phyloP scores from a whole-genome alignment of 2,113 vertebrate species.

The Pampusana beccarii region DNA sequence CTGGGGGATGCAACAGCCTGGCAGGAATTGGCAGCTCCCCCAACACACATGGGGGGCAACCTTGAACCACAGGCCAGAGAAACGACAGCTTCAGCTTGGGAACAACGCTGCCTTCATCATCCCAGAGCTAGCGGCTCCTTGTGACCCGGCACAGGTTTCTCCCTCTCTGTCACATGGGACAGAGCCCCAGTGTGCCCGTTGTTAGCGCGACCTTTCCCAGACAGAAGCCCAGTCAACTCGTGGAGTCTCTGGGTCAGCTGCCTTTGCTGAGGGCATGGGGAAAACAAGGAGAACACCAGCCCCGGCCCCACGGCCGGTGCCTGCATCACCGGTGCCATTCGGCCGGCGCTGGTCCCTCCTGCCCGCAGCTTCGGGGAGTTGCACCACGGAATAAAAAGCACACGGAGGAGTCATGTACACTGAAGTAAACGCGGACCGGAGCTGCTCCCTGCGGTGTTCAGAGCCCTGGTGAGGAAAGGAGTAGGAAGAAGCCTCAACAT shows the following conservation, averaged over 20 bases:
- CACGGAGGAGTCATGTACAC: accelerated
- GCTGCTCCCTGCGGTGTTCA: neutral
- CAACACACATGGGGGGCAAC: neutral
- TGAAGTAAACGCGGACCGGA: accelerated
- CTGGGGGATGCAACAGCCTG: neutral
- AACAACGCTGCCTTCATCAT: neutral
- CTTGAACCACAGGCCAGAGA: neutral
- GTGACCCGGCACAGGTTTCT: neutral
- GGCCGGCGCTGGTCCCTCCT: neutral
- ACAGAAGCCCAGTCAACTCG: slow-evolving; percentile 21
- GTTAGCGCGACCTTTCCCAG: slow-evolving; percentile 1
- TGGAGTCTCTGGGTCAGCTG: neutral
- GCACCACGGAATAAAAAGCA: neutral
- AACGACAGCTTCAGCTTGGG: neutral
- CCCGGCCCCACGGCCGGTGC: neutral
- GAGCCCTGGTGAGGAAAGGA: neutral
- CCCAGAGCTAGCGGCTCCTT: neutral
- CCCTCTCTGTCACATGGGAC: neutral
- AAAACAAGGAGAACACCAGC: neutral
- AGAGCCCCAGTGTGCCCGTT: neutral
- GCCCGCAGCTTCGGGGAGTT: neutral
- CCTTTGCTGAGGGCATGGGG: neutral
- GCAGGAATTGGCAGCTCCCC: neutral
- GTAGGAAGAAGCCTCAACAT: neutral
- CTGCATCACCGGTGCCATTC: neutral